These are phyloP conservation scores for Ceraclea dissimilis DNA, from an alignment of 2,888 invertebrate genomes.

Conservation along the genomic window DNA sequence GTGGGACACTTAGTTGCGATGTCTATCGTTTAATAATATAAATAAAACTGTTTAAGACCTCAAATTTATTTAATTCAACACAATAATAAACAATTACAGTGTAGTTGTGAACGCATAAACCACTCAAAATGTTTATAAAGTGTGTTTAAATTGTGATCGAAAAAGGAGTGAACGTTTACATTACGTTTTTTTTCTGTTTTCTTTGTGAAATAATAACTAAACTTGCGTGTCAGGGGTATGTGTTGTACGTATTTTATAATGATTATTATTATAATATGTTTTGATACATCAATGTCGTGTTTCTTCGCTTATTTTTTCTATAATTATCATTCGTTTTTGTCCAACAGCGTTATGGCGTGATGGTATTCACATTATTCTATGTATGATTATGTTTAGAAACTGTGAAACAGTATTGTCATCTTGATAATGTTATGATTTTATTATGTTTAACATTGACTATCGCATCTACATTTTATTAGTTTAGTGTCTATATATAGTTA, in stretches of 20 bases:
- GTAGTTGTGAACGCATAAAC: neutral
- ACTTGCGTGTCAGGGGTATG: conserved; percentile 9
- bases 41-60: neutral
- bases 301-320: neutral
- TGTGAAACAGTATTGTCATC: neutral
- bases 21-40: neutral
- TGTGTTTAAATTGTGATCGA: neutral
- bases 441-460: too few species aligned
- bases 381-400: neutral
- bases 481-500: too few species aligned
- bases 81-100: neutral
- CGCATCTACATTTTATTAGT: too few species aligned
- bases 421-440: neutral
- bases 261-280: neutral
- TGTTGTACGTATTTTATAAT: neutral
- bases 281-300: neutral
- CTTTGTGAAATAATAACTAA: conserved; percentile 5
- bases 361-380: neutral
- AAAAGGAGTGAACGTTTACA: neutral
- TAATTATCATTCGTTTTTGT: neutral
- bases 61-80: neutral
- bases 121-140: neutral
- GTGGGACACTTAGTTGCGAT: neutral
- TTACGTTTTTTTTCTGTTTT: conserved; percentile 5
- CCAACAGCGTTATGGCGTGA: neutral